phyloP scores from a whole-genome alignment of 2,888 invertebrate genomes.

The Cinara cedri region DNA sequence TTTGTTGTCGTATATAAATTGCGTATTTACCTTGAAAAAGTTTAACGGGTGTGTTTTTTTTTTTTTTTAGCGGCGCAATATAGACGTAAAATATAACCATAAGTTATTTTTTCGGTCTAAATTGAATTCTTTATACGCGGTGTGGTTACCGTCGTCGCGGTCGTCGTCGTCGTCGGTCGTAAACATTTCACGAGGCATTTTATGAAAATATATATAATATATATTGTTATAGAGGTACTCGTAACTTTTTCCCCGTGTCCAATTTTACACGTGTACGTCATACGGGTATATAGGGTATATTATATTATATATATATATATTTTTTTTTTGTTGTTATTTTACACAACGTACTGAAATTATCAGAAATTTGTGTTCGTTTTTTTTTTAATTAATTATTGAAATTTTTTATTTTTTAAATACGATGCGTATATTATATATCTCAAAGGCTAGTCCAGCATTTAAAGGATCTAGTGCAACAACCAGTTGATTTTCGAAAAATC shows the following conservation, averaged over 20 bases:
- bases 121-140: not conserved
- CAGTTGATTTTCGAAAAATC: no score
- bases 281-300: no score
- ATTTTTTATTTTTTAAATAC: no score
- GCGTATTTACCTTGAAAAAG: not conserved
- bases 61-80: not conserved
- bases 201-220: conserved; percentile 16
- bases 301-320: not conserved
- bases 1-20: not conserved
- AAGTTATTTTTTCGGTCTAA: conserved; percentile 1
- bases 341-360: no score
- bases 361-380: no score
- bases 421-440: no score
- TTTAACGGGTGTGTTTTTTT: not conserved
- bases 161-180: not conserved
- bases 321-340: no score
- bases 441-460: no score
- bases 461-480: no score
- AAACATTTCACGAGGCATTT: conserved; percentile 9
- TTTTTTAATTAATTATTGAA: no score
- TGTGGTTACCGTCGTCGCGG: not conserved
- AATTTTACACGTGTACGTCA: not conserved
- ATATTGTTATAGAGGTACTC: no score
- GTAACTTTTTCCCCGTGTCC: conserved; percentile 2
- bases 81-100: conserved; percentile 8